Evolutionary conservation across 2,888 invertebrate species (phyloP), one percentile per base, ranked within the genome.

Genomic region (Agriopis marginaria): DNA sequence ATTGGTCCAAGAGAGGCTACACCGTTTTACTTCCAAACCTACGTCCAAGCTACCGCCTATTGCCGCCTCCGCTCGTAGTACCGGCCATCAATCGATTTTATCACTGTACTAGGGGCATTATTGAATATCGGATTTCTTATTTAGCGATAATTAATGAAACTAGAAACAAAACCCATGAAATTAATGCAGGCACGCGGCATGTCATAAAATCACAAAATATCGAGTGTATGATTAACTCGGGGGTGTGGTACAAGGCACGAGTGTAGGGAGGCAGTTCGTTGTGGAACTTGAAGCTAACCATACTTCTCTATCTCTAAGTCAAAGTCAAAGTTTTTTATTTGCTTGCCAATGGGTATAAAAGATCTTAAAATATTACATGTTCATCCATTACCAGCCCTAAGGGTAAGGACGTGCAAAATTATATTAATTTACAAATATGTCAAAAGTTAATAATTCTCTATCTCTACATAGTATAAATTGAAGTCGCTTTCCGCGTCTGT

Each of bases 131-230:
- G 51, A 74, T 70, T 73, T 74, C 76, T 72, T 74, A 74, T 71
- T 76, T 73, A 66, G 68, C 60, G 63, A 73, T 74, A 74, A 72
- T 71, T 73, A 73, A 74, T 74, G 51, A 47, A 62, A 53, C 61
- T 69, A 65, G 69, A 65, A 69, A 69, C 69, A 69, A 69, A 69
- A 65, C 65, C 51, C 58, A 69, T 66, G 59, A 59, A 47, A 66
- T 66, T 70, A 66, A 79, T 81, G 81, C 81, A 78, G 80, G 78
- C 79, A 78, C 80, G 82, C 79, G 69, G 82, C 42, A 66, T 81
- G 86, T 86, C 88, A 86, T 88, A 85, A 86, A 87, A 86, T 85
- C 87, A 83, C 79, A 84, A 85, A 3, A 88, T 85, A 82, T 80
- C 81, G 77, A 39, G 73, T 76, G 82, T 63, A 81, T 86, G 89